These are phyloP conservation scores for Psammodynastes pulverulentus DNA, from an alignment of 2,113 vertebrate species.

Conservation along the genomic window DNA sequence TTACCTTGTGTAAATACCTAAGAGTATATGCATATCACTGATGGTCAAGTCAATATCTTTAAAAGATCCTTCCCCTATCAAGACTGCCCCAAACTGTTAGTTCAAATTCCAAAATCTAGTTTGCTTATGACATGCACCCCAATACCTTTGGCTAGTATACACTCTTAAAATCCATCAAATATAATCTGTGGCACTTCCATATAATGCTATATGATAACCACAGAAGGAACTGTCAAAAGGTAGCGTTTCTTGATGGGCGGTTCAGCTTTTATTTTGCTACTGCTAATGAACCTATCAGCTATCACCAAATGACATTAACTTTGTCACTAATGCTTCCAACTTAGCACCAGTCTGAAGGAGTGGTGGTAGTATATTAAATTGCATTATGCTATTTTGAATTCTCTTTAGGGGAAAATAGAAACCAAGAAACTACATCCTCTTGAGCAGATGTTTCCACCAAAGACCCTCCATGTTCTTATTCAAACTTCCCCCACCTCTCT, in stretches of 20 bases:
- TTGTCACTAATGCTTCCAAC: background rate
- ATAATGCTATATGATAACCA: background rate
- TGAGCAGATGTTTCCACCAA: conserved; percentile 11
- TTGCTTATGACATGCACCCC: background rate
- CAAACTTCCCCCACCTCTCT: background rate
- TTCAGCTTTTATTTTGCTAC: background rate
- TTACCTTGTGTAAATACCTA: background rate
- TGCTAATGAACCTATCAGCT: background rate
- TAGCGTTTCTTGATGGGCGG: background rate
- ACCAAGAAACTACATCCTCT: background rate
- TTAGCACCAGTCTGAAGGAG: background rate
- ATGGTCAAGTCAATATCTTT: background rate
- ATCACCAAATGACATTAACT: background rate
- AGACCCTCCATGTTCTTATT: background rate
- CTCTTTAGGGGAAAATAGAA: background rate
- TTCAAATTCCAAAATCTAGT: background rate
- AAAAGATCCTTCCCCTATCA: background rate
- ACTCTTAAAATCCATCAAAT: background rate
- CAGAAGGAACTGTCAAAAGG: background rate
- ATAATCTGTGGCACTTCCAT: background rate
- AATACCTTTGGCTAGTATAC: background rate
- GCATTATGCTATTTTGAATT: background rate
- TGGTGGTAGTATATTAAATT: background rate
- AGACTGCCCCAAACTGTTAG: background rate
- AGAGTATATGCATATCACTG: background rate